Evolutionary conservation across 2,113 vertebrate genomes (phyloP).

Genomic region (Pimephales promelas): DNA sequence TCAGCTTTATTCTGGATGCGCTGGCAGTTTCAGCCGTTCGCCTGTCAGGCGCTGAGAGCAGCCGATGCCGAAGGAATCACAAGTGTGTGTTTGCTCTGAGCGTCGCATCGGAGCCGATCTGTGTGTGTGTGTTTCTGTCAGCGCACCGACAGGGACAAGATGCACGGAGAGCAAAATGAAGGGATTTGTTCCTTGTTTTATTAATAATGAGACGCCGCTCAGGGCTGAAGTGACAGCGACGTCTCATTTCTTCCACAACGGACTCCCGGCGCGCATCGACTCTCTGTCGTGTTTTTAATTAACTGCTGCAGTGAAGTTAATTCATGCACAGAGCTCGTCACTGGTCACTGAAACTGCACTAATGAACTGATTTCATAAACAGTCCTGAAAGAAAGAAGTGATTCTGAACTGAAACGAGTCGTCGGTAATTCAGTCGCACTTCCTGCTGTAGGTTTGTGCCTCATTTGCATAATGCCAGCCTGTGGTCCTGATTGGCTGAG

Average conservation of each 20-base stretch:
- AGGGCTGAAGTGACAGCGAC: background rate
- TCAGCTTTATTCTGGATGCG: conserved; percentile 6
- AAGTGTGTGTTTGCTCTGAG: conserved; percentile 11
- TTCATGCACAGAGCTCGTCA: background rate
- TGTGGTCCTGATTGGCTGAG: no score
- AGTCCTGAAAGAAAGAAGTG: no score
- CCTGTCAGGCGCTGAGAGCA: background rate
- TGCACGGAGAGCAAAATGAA: background rate
- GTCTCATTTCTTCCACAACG: background rate
- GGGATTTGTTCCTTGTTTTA: conserved; percentile 14
- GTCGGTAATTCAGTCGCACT: no score
- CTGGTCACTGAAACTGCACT: background rate
- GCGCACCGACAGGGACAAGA: background rate
- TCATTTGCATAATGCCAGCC: no score
- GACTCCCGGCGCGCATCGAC: background rate
- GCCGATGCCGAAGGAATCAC: conserved; percentile 28
- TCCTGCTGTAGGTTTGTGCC: no score
- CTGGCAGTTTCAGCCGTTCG: background rate
- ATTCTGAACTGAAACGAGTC: no score
- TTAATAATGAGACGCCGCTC: conserved; percentile 19
- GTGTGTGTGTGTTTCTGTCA: conserved; percentile 25
- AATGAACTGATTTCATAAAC: no score
- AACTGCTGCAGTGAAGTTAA: background rate
- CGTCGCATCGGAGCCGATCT: no score
- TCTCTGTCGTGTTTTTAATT: conserved; percentile 52